These are phyloP conservation scores for Noturus placidus DNA, from an alignment of 2,113 vertebrate genomes.

Conservation along the genomic window DNA sequence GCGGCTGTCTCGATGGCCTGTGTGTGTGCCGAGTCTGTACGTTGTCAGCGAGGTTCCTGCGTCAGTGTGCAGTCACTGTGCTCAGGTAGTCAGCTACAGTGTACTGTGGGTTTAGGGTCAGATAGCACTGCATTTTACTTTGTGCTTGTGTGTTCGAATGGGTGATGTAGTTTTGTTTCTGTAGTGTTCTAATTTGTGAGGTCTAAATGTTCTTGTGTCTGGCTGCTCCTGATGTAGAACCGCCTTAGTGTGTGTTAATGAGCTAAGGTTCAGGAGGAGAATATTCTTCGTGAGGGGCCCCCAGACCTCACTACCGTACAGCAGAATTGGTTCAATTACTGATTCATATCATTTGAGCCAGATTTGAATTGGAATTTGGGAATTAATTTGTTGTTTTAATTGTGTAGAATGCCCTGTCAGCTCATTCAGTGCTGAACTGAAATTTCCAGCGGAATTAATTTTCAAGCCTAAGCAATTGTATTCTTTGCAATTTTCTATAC, in stretches of 20 bases:
- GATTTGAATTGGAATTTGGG: no score
- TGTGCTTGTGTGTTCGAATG: background rate
- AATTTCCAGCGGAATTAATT: no score
- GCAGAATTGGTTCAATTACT: no score
- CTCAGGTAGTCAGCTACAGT: background rate
- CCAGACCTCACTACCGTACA: no score
- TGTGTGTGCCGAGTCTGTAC: background rate
- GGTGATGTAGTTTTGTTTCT: background rate
- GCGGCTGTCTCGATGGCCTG: background rate
- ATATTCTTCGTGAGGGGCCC: background rate
- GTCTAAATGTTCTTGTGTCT: background rate
- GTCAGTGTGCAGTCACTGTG: background rate
- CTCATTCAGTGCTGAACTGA: no score
- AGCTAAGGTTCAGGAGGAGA: background rate
- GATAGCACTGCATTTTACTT: background rate
- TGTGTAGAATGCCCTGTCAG: no score
- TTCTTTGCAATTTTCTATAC: no score
- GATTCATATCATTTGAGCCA: no score
- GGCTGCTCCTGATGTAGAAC: background rate
- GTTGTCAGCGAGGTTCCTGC: background rate
- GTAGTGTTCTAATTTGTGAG: background rate
- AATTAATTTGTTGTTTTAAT: no score
- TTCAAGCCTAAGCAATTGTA: no score
- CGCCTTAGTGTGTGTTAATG: background rate
- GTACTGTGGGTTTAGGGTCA: no score